Evolutionary conservation across 2,888 invertebrate genomes (phyloP), one percentile per base, ranked within the genome.

Genomic region (Rhamnusium bicolor): DNA sequence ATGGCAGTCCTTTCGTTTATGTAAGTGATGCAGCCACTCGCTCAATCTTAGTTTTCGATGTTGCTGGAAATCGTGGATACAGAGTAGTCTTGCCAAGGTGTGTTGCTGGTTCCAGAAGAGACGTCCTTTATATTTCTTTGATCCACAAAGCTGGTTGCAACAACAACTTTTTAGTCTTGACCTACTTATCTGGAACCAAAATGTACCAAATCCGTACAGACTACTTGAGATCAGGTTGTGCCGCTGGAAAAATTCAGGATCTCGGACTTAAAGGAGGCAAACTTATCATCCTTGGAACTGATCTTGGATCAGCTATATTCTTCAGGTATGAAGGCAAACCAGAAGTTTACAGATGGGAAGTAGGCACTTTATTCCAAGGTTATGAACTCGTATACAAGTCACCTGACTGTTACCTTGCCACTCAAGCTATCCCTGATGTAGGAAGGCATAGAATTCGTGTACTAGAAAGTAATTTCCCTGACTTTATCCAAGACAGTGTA

Each of bases 11-110:
- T 24, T 93, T 90, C 83, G 89, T 92, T 81, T 92, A 93, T 82
- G 89, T 93, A 16, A 92, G 93, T 49, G 95, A 95, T 84, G 93
- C 94, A 0, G 91, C 92, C 0, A 91, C 92, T 49, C 90, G 93
- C 7, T 90, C 92, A 12, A 91, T 94, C 61, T 88, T 94, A 7
- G 93, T 94, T 0, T 92, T 92, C 82, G 93, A 94, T 82, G 90
- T 92, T 2, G 89, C 90, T 8, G 89, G 90, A 1, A 90, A 90
- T 73, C 90, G 90, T 7, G 92, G 92, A 5, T 93, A 92, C 87
- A 89, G 93, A 2, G 91, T 94, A 0, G 89, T 92, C 0, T 85
- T 93, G 24, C 93, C 93, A 0, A 89, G 90, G 80, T 90, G 90
- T 0, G 89, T 91, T 0, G 84, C 85, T 0, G 91, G 90, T 0